Percentiles rank a stretch among this genome's conserved stretches.
Evolutionary conservation across 2,113 vertebrate genomes (phyloP).

Genomic region (Osmerus mordax): DNA sequence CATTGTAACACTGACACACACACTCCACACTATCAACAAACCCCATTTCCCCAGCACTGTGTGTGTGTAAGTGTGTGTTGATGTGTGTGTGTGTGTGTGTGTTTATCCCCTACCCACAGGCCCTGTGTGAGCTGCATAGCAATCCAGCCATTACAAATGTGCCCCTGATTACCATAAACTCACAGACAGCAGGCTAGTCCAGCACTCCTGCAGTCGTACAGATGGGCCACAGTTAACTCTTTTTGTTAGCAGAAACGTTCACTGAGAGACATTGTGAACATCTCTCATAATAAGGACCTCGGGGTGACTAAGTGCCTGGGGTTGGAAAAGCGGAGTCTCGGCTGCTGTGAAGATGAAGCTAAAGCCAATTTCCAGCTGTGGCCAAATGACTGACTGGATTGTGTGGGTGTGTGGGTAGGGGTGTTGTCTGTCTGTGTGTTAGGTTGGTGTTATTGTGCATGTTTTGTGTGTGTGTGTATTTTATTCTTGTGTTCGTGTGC

Average conservation of each 20-base stretch:
- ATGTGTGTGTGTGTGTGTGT: constrained; percentile 16
- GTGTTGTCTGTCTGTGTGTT: no score
- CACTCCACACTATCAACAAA: not conserved
- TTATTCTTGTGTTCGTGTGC: not conserved
- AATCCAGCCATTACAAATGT: constrained; percentile 61
- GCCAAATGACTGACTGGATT: no score
- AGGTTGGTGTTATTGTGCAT: no score
- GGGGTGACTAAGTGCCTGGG: constrained; percentile 10
- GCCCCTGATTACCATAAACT: constrained; percentile 40
- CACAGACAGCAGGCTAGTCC: constrained; percentile 12
- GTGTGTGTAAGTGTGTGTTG: constrained; percentile 5
- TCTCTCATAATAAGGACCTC: not conserved
- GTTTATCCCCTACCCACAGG: constrained; percentile 10
- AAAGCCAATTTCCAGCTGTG: constrained; percentile 8
- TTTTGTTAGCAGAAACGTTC: not conserved
- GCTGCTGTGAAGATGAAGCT: not conserved
- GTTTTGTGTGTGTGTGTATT: no score
- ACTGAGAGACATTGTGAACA: not conserved
- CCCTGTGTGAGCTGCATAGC: constrained; percentile 62
- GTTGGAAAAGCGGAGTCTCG: not conserved
- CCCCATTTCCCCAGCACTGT: not conserved
- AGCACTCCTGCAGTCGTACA: not conserved
- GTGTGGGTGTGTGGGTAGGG: no score
- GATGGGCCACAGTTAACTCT: not conserved
- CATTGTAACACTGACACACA: not conserved